Evolutionary conservation across 2,797 vertebrate genomes (phyloP).

Genomic region (Typhlichthys eigenmanni): DNA sequence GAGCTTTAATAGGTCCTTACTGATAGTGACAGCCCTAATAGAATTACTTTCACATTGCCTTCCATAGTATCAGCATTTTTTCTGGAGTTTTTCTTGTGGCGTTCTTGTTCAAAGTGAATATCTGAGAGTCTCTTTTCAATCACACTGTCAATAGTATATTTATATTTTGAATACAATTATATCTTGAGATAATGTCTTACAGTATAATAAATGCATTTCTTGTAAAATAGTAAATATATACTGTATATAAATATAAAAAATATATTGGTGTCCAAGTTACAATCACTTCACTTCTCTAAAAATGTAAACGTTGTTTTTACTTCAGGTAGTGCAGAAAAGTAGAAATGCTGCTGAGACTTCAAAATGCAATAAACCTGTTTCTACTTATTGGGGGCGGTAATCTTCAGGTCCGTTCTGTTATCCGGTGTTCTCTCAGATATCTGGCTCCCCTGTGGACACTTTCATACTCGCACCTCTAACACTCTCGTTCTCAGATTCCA

Average conservation of each 20-base stretch:
- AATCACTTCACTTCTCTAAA: too few relatives aligned
- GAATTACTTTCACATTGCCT: too few relatives aligned
- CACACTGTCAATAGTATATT: too few relatives aligned
- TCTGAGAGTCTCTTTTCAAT: too few relatives aligned
- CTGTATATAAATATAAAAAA: neutral
- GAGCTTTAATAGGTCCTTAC: constrained; percentile 14
- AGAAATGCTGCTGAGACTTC: constrained; percentile 71
- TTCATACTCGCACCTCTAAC: constrained; percentile 62
- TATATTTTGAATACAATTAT: too few relatives aligned
- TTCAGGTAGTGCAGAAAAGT: constrained; percentile 52
- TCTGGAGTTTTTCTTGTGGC: too few relatives aligned
- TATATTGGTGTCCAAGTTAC: neutral
- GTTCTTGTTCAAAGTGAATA: too few relatives aligned
- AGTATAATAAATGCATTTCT: neutral
- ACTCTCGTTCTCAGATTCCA: constrained; percentile 69
- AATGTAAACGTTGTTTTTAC: neutral
- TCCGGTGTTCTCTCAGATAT: constrained; percentile 70
- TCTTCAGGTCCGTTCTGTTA: constrained; percentile 68
- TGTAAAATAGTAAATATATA: neutral
- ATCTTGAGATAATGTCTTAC: too few relatives aligned
- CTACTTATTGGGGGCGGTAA: constrained; percentile 56
- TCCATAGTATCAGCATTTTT: too few relatives aligned
- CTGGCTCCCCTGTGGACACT: constrained; percentile 62
- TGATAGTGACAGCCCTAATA: neutral
- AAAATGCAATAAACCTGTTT: constrained; percentile 69